Evolutionary conservation across 1,140 invertebrate genomes (phyloP).

Genomic region (Orussus abietinus): DNA sequence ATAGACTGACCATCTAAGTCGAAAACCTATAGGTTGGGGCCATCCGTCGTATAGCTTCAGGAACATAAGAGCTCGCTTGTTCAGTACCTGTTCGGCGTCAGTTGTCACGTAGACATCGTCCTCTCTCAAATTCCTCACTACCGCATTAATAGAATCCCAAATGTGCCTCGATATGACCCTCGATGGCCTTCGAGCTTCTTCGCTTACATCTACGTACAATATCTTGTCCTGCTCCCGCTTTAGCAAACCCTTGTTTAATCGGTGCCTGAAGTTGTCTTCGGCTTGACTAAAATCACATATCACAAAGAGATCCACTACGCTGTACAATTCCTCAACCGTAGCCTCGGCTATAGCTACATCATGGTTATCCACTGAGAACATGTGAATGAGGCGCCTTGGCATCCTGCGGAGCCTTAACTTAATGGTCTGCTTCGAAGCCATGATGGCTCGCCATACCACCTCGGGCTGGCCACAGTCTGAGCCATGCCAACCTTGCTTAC

Average conservation of each 20-base stretch:
- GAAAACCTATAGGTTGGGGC: slow-evolving; percentile 60
- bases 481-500: slow-evolving; percentile 61
- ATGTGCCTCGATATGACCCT: slow-evolving; percentile 41
- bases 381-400: slow-evolving; percentile 56
- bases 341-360: slow-evolving; percentile 59
- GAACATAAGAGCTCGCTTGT: slow-evolving; percentile 60
- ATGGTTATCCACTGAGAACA: slow-evolving; percentile 57
- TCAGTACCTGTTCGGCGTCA: slow-evolving; percentile 59
- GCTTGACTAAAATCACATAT: slow-evolving; percentile 57
- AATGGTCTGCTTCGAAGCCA: slow-evolving; percentile 56
- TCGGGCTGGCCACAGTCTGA: slow-evolving; percentile 64
- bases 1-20: slow-evolving; percentile 65
- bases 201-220: slow-evolving; percentile 53
- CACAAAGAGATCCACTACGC: slow-evolving; percentile 64
- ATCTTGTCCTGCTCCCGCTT: slow-evolving; percentile 54
- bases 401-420: slow-evolving; percentile 48
- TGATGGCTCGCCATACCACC: slow-evolving; percentile 62
- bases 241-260: slow-evolving; percentile 39
- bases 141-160: slow-evolving; percentile 45
- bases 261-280: slow-evolving; percentile 46
- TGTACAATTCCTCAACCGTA: slow-evolving; percentile 57
- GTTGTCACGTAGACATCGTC: slow-evolving; percentile 63
- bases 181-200: slow-evolving; percentile 27
- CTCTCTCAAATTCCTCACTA: slow-evolving; percentile 52
- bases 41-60: slow-evolving; percentile 64